Percentiles rank a stretch among this genome's conserved stretches.
These are phyloP conservation scores for Chrysomallon squamiferum DNA, from an alignment of 1,140 invertebrate genomes.

Conservation along the genomic window DNA sequence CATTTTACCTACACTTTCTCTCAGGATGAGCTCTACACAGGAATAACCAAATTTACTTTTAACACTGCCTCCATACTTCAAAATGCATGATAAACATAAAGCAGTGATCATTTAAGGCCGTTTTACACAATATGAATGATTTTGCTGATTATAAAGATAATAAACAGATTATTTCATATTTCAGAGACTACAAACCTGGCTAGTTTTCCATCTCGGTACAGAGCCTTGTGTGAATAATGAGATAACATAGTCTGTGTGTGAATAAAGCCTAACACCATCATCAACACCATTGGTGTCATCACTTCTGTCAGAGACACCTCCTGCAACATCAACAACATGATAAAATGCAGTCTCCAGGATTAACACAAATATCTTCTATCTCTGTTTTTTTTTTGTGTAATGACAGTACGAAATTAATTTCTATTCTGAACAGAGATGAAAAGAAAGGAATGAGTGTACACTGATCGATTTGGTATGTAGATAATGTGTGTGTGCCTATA, in stretches of 20 bases:
- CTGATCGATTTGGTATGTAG: background rate
- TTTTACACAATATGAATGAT: no score
- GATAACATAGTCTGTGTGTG: conserved; percentile 84
- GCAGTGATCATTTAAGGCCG: no score
- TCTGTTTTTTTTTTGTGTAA: background rate
- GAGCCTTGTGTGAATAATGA: conserved; percentile 50
- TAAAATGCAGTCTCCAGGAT: background rate
- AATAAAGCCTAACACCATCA: conserved; percentile 75
- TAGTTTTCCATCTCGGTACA: conserved; percentile 25
- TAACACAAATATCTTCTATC: background rate
- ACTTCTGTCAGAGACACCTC: conserved; percentile 51
- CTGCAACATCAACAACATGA: conserved; percentile 28
- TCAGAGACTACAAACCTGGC: conserved; percentile 1
- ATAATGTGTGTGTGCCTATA: background rate
- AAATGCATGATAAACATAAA: no score
- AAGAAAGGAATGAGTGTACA: background rate
- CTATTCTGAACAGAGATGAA: background rate
- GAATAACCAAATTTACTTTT: no score
- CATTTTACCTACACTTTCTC: no score
- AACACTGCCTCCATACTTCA: no score
- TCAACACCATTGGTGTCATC: conserved; percentile 47
- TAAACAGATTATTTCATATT: no score
- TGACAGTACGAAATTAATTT: background rate
- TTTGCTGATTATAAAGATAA: no score
- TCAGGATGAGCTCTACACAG: no score